These are phyloP conservation scores for Helostoma temminkii DNA, from an alignment of 2,797 vertebrate genomes.

Conservation along the genomic window DNA sequence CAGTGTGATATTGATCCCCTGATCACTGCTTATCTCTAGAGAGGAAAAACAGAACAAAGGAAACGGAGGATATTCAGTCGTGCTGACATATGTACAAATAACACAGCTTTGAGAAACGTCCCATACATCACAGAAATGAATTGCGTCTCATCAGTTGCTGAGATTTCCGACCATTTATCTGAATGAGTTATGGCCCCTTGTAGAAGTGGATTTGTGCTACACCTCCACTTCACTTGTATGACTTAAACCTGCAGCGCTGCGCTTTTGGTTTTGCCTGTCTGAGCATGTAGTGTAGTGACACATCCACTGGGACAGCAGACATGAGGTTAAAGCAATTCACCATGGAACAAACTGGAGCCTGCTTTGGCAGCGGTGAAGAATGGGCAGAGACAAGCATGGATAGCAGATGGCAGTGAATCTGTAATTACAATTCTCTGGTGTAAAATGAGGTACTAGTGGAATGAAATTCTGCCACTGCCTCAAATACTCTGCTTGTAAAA, in stretches of 20 bases:
- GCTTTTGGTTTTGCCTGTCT: conserved; percentile 55
- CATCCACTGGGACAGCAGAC: conserved; percentile 65
- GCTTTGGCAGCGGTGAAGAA: conserved; percentile 69
- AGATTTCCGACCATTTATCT: conserved; percentile 66
- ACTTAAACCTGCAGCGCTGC: conserved; percentile 38
- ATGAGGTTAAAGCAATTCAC: conserved; percentile 70
- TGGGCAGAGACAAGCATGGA: conserved; percentile 71
- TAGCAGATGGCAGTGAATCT: conserved; percentile 80
- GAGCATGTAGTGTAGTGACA: conserved; percentile 65
- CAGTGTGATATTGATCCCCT: conserved; percentile 7
- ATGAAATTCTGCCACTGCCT: conserved; percentile 58
- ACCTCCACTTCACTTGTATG: conserved; percentile 54
- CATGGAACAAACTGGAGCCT: conserved; percentile 55
- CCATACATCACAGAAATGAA: conserved; percentile 73
- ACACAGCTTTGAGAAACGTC: conserved; percentile 28
- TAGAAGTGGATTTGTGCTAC: conserved; percentile 41
- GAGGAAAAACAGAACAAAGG: conserved; percentile 40
- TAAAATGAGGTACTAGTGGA: conserved; percentile 70
- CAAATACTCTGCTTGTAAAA: conserved; percentile 42
- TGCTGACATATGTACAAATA: conserved; percentile 73
- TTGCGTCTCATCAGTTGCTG: conserved; percentile 66
- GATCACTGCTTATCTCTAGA: conserved; percentile 24
- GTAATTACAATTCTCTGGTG: conserved; percentile 79
- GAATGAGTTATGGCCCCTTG: conserved; percentile 62
- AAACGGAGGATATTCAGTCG: conserved; percentile 52